Evolutionary conservation across 2,113 vertebrate species (phyloP).

Genomic region (Copsychus sechellarum): DNA sequence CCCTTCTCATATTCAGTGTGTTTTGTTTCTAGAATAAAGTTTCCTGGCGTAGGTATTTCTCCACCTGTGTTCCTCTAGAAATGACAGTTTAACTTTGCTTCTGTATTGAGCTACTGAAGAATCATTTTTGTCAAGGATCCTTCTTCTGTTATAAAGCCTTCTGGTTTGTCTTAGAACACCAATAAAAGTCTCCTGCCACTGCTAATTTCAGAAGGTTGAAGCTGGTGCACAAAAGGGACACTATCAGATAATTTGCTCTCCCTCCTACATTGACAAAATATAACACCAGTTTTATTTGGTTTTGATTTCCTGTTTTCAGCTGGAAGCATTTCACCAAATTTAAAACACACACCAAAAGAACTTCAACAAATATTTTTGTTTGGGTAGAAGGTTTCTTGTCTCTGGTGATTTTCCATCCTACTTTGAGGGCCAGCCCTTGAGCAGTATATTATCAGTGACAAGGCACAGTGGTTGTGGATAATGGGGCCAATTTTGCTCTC

Average conservation of each 20-base stretch:
- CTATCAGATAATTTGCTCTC: not conserved
- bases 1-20: not conserved
- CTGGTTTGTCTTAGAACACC: not conserved
- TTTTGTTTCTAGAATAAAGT: not conserved
- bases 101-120: not conserved
- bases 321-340: constrained; percentile 20
- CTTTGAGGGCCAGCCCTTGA: not conserved
- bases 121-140: not conserved
- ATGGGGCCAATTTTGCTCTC: constrained; percentile 57
- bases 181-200: not conserved
- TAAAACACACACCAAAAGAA: not conserved
- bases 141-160: not conserved
- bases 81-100: not conserved
- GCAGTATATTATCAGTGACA: constrained; percentile 19
- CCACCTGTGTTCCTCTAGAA: not conserved
- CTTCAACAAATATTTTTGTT: constrained; percentile 39
- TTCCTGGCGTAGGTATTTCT: not conserved
- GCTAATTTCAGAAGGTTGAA: not conserved
- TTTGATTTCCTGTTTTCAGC: constrained; percentile 42
- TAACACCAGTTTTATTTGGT: not conserved
- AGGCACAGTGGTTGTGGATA: constrained; percentile 40
- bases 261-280: not conserved
- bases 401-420: constrained; percentile 54
- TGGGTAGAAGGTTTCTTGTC: not conserved
- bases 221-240: not conserved